Evolutionary conservation across 2,797 vertebrate genomes (phyloP), one percentile per base, ranked within the genome.

Genomic region (Rachycentron canadum): DNA sequence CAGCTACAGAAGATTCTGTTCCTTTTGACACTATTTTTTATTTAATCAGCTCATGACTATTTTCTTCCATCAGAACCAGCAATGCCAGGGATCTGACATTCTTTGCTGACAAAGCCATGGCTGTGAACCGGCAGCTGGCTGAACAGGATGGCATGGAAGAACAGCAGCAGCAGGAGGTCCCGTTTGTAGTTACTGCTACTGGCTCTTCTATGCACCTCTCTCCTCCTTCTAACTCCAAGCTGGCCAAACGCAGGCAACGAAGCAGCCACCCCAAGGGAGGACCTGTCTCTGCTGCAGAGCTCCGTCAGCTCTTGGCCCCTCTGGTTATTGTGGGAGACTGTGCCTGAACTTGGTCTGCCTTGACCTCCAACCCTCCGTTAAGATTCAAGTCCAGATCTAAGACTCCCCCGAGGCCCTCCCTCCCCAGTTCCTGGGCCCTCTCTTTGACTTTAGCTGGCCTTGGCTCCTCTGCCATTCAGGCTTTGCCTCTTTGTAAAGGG

Each of bases 61-160:
- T 61, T 28, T 43, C 14, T 1, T 4, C 56, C 36, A 3, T 47
- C 75, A 99, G 98, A 94, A 98, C 96, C 95, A 98, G 97, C 96
- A 97, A 95, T 93, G 95, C 97, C 94, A 97, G 97, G 96, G 98
- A 99, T 91, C 95, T 99, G 90, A 99, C 97, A 0, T 96, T 97
- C 86, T 99, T 98, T 4, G 97, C 98, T 0, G 97, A 96, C 2
- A 97, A 99, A 91, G 98, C 98, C 78, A 97, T 99, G 28, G 98
- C 98, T 13, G 94, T 99, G 89, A 99, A 98, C 93, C 94, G 97
- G 66, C 98, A 98, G 96, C 95, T 99, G 92, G 97, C 95, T 0
- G 95, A 96, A 90, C 95, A 95, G 3, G 97, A 98, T 0, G 97
- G 95, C 88, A 95, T 95, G 16, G 96, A 93, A 73, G 96, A 95